Evolutionary conservation across 2,113 vertebrate genomes (phyloP).

Genomic region (Lates calcarifer): DNA sequence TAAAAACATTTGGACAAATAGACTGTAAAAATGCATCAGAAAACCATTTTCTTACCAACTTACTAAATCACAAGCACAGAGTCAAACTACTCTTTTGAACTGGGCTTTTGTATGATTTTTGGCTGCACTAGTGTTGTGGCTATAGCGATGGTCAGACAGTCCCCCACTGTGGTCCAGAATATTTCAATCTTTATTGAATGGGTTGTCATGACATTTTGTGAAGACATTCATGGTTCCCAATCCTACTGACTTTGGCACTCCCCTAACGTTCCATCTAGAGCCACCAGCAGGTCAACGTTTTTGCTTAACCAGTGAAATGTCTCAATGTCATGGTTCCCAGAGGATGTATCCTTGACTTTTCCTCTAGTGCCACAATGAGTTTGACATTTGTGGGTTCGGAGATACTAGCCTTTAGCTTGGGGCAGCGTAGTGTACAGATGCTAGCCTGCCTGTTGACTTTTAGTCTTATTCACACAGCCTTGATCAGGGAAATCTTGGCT

Average conservation of each 20-base stretch:
- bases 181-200: background rate
- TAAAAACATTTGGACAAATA: background rate
- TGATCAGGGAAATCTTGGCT: too few species aligned
- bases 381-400: too few species aligned
- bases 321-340: too few species aligned
- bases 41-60: background rate
- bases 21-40: background rate
- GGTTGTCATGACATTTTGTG: background rate
- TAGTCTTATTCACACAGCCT: too few species aligned
- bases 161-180: background rate
- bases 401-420: too few species aligned
- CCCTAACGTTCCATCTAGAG: too few species aligned
- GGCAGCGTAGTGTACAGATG: background rate
- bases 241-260: background rate
- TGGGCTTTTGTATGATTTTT: background rate
- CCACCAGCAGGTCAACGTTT: too few species aligned
- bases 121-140: background rate
- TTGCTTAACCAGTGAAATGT: too few species aligned
- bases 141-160: background rate
- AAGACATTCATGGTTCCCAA: background rate
- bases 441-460: too few species aligned
- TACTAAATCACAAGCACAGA: background rate
- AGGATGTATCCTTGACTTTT: too few species aligned
- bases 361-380: too few species aligned
- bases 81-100: background rate